Evolutionary conservation across 2,888 invertebrate genomes (phyloP).

Genomic region (Dione vanillae): DNA sequence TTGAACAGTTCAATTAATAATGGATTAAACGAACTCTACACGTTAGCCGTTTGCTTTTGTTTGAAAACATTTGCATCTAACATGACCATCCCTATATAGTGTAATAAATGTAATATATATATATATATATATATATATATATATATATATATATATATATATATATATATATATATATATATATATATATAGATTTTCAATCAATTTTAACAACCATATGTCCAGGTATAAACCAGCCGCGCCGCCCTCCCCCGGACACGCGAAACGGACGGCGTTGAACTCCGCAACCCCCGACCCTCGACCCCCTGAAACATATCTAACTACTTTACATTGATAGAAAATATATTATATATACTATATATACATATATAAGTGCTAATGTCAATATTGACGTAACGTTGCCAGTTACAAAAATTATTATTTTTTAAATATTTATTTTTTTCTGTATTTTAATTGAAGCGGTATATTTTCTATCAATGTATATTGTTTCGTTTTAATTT

Average conservation of each 20-base stretch:
- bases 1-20: too few relatives aligned
- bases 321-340: conserved; percentile 34
- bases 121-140: too few relatives aligned
- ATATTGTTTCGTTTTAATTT: conserved; percentile 14
- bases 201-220: conserved; percentile 2
- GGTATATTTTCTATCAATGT: conserved; percentile 36
- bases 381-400: background rate
- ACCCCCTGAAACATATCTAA: conserved; percentile 33
- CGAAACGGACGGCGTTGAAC: conserved; percentile 64
- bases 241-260: conserved; percentile 68
- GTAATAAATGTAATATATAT: too few relatives aligned
- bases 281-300: conserved; percentile 4
- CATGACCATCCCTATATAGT: too few relatives aligned
- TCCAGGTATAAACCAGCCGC: conserved; percentile 66
- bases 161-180: too few relatives aligned
- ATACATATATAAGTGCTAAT: too few relatives aligned
- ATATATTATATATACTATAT: conserved; percentile 21
- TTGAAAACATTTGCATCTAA: too few relatives aligned
- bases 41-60: too few relatives aligned
- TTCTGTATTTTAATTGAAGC: conserved; percentile 2
- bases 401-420: background rate
- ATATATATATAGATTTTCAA: background rate
- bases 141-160: background rate
- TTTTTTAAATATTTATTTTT: background rate
- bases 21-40: too few relatives aligned